Base-by-base conservation (phyloP, 1,140 invertebrate species). In the Dermatophagoides farinae region DNA sequence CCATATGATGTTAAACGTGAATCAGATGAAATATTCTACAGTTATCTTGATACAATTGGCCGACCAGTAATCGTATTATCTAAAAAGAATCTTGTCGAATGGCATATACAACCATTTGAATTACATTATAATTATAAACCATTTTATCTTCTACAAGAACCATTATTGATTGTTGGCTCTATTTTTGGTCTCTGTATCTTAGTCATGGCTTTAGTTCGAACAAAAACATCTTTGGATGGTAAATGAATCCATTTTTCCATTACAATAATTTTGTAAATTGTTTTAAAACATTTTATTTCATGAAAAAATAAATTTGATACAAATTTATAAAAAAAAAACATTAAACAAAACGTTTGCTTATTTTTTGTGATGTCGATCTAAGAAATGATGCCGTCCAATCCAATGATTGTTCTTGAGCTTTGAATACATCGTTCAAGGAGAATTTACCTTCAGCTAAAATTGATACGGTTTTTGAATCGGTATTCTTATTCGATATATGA, bases 1-100 rank as follows among this genome's bases (percentile, higher is more conserved):
- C 92, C 92, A 1, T 98, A 88, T 72, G 69, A 78, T 22, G 81
- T 92, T 0, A 78, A 80, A 23, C 76, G 86, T 54, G 72, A 82
- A 14, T 73, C 81, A 16, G 83, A 95, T 70, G 76, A 79, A 49
- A 68, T 88, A 0, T 85, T 92, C 66, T 87, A 82, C 68, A 97
- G 96, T 23, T 99, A 97, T 70, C 76, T 99, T 66, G 96, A 99
- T 71, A 91, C 88, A 1, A 80, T 83, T 64, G 95, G 95, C 1
- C 78, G 93, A 52, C 84, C 86, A 1, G 88, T 97, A 0, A 78
- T 98, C 52, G 79, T 83, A 12, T 76, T 96, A 16, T 77, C 77
- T 16, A 95, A 95, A 68, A 80, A 73, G 2, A 95, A 97, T 75
- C 71, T 98, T 38, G 88, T 97, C 0, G 91, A 97, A 66, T 86